Conservation (phyloP, 1,140 invertebrate genomes). For the Hyles euphorbiae region DNA sequence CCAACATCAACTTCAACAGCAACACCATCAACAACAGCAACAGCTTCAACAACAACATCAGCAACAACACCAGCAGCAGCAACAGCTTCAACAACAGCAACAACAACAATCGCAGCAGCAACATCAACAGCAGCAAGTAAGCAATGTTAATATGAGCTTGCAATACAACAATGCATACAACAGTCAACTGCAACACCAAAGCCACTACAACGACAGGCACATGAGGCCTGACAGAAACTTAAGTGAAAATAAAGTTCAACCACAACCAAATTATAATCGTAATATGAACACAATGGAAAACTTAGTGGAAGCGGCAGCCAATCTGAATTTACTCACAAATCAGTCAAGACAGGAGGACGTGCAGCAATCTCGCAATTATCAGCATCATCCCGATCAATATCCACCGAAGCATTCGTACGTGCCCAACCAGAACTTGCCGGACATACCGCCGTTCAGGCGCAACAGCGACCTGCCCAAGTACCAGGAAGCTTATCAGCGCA, state of each 20-base stretch:
- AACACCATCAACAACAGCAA: conserved; percentile 23
- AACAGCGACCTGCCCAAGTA: conserved; percentile 36
- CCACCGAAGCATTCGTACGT: conserved; percentile 40
- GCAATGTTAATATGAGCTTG: conserved; percentile 39
- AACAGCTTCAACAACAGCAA: conserved; percentile 27
- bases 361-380: conserved; percentile 39
- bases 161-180: conserved; percentile 55
- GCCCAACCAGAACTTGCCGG: conserved; percentile 40
- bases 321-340: conserved; percentile 55
- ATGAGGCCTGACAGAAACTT: conserved; percentile 43
- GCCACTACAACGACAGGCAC: conserved; percentile 48
- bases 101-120: conserved; percentile 25
- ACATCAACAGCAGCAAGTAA: conserved; percentile 29
- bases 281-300: conserved; percentile 51
- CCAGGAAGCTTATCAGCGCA: conserved; percentile 32
- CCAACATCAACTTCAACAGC: conserved; percentile 28
- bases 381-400: conserved; percentile 42
- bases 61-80: conserved; percentile 21
- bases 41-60: conserved; percentile 35
- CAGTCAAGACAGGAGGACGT: conserved; percentile 43
- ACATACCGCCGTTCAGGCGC: conserved; percentile 43
- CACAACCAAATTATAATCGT: conserved; percentile 47
- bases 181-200: conserved; percentile 33
- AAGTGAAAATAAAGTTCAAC: conserved; percentile 44
- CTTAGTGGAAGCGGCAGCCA: conserved; percentile 59